Conservation (phyloP, 2,113 vertebrate species). For the Coreoperca whiteheadi region DNA sequence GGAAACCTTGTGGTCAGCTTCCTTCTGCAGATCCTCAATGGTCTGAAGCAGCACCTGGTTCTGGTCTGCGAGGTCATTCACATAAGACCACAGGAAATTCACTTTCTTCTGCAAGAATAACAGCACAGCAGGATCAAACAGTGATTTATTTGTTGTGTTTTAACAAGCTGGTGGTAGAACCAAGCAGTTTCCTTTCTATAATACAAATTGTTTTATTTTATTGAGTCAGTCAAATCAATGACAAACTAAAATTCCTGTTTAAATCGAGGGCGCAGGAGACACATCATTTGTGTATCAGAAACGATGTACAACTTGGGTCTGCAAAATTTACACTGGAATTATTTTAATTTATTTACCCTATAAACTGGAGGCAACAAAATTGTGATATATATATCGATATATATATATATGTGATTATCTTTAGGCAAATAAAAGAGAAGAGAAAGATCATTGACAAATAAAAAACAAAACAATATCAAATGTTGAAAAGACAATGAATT, state of each 20-base stretch:
- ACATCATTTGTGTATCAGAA: neutral
- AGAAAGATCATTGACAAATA: neutral
- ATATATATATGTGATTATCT: neutral
- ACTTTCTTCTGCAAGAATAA: constrained; percentile 73
- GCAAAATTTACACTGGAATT: neutral
- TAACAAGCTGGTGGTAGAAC: constrained; percentile 12
- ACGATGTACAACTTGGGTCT: neutral
- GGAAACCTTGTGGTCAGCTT: constrained; percentile 42
- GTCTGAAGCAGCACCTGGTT: constrained; percentile 77
- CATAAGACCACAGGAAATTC: constrained; percentile 68
- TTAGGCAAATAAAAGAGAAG: neutral
- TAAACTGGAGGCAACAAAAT: neutral
- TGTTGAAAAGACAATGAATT: neutral
- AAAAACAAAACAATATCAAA: neutral
- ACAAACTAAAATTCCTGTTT: constrained; percentile 3
- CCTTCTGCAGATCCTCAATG: constrained; percentile 70
- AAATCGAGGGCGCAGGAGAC: neutral
- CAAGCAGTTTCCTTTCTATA: neutral
- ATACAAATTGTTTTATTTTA: constrained; percentile 8
- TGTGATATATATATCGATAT: neutral
- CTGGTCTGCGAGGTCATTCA: constrained; percentile 73
- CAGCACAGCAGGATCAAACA: constrained; percentile 41
- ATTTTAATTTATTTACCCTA: neutral
- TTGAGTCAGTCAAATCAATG: neutral
- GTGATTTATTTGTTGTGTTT: constrained; percentile 27